Percentiles rank a stretch among this genome's conserved stretches.
Conservation (phyloP, 2,888 invertebrate genomes). For the Chrysolina americana region DNA sequence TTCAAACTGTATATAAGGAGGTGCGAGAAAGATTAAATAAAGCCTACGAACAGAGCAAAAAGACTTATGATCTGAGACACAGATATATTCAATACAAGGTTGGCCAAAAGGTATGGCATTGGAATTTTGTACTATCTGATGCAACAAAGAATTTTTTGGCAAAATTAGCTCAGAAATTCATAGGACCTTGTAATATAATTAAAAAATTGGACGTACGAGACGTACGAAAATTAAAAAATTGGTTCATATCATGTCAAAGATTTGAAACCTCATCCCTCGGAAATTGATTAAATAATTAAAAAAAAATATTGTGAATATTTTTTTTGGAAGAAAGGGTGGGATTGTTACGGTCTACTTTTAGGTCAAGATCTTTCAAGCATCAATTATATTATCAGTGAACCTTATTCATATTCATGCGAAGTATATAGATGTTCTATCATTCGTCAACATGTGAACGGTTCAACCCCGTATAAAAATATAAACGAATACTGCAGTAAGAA, state of each 20-base stretch:
- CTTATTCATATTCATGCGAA: no score
- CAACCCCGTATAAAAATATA: no score
- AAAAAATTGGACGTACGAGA: no score
- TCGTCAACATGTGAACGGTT: no score
- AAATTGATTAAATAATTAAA: neutral
- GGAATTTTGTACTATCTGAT: slow-evolving; percentile 40
- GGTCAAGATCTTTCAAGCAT: no score
- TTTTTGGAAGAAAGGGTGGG: neutral
- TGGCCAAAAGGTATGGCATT: slow-evolving; percentile 33
- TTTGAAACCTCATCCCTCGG: slow-evolving; percentile 37
- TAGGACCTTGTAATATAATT: no score
- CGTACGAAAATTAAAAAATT: slow-evolving; percentile 23
- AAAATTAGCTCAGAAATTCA: slow-evolving; percentile 44
- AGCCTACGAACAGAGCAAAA: slow-evolving; percentile 29
- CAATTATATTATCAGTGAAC: no score
- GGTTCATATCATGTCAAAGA: slow-evolving; percentile 46
- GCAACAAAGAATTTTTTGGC: slow-evolving; percentile 37
- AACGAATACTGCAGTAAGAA: no score
- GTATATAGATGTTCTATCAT: no score
- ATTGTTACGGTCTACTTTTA: neutral
- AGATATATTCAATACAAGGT: slow-evolving; percentile 25
- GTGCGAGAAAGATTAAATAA: neutral
- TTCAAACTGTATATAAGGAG: neutral
- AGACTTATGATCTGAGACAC: slow-evolving; percentile 31
- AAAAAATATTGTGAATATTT: neutral